Evolutionary conservation across 2,113 vertebrate genomes (phyloP), one percentile per base, ranked within the genome.

Genomic region (Entomyzon cyanotis): DNA sequence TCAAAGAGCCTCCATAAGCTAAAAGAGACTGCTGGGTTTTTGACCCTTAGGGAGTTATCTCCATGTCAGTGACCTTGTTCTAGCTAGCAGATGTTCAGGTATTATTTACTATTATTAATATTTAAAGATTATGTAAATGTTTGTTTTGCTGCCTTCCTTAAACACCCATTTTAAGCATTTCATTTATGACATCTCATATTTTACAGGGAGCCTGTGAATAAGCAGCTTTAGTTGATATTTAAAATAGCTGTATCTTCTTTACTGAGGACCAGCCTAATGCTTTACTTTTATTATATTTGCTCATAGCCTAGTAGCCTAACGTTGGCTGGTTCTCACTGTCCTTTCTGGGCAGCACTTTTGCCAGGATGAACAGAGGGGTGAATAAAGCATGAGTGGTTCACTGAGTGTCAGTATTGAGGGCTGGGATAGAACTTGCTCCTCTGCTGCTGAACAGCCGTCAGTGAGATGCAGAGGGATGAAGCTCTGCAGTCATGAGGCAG

Each of bases 221-320:
- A 97, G 96, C 96, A 96, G 97, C 96, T 97, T 97, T 97, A 87
- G 91, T 37, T 91, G 95, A 97, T 95, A 96, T 93, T 94, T 96
- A 97, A 96, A 97, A 97, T 97, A 97, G 94, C 97, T 60, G 47
- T 97, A 95, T 97, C 92, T 95, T 65, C 89, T 96, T 87, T 90
- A 73, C 59, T n/a, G 82, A 89, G 75, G 86, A 53, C 77, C 76
- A 94, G 85, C 47, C 76, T 94, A 79, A 87, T 91, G 69, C 93
- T 92, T 85, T 64, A 42, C 70, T 95, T 95, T 23, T 90, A 76
- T 91, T 84, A 67, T 91, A 88, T 87, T 96, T 95, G 76, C 84
- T 77, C 46, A 30, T 11, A 47, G 71, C 62, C 14, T 21, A 41
- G 59, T 52, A 69, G 71, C 78, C 46, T 55, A 24, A 63, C 0